Percentiles rank a stretch among this genome's conserved stretches.
Evolutionary conservation across 2,113 vertebrate genomes (phyloP).

Genomic region (Brachyhypopomus occidentalis): DNA sequence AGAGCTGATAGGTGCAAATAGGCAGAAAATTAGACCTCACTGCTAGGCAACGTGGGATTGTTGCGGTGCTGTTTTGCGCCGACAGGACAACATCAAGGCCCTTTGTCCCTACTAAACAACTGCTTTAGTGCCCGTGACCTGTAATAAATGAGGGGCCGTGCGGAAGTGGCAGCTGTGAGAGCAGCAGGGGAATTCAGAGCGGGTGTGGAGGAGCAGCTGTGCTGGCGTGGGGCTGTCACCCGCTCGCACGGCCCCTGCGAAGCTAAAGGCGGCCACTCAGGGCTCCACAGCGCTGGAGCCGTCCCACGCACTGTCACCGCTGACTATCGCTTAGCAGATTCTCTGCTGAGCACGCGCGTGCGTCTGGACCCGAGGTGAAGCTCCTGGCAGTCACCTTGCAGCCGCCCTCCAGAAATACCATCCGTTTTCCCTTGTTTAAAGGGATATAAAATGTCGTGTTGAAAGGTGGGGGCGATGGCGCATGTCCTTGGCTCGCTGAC

Average conservation of each 20-base stretch:
- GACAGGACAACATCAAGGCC: neutral
- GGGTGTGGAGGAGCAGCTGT: neutral
- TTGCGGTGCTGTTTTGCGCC: neutral
- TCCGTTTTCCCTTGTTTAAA: slow-evolving; percentile 24
- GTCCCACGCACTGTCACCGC: neutral
- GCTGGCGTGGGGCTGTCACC: neutral
- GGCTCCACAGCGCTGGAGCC: neutral
- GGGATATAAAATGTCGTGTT: slow-evolving; percentile 26
- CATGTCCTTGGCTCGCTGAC: slow-evolving; percentile 34
- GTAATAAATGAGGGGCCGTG: slow-evolving; percentile 49
- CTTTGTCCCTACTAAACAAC: slow-evolving; percentile 46
- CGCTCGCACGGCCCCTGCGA: neutral
- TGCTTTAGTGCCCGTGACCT: slow-evolving; percentile 46
- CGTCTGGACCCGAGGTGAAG: no score
- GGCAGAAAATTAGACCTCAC: slow-evolving; percentile 18
- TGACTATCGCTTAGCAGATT: no score
- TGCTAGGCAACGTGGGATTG: neutral
- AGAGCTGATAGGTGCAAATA: neutral
- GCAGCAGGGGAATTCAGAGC: slow-evolving; percentile 12
- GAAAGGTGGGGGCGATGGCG: slow-evolving; percentile 31
- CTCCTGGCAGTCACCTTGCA: slow-evolving; percentile 14
- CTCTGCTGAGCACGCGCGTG: neutral
- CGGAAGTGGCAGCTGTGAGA: slow-evolving; percentile 48
- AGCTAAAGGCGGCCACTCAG: neutral
- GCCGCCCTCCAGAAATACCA: slow-evolving; percentile 31